A percentile compares a stretch with the other conserved stretches of the same genome.
Conservation (phyloP, 2,113 vertebrate species). For the Noctilio leporinus region DNA sequence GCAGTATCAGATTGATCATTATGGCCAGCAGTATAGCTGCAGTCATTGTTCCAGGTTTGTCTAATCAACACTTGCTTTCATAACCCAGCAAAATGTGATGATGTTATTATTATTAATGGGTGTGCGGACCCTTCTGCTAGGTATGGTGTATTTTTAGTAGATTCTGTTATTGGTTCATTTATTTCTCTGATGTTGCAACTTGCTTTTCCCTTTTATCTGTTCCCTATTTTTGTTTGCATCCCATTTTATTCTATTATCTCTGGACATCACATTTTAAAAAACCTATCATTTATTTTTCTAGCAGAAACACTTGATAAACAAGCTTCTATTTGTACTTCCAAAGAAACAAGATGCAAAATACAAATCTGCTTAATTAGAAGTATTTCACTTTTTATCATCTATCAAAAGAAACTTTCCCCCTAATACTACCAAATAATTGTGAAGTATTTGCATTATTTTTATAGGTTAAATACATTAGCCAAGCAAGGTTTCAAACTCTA, state of each 20-base stretch:
- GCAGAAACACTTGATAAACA: neutral
- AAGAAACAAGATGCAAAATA: neutral
- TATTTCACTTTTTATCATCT: neutral
- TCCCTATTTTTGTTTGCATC: neutral
- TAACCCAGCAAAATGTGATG: neutral
- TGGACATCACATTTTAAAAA: neutral
- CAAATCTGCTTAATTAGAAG: neutral
- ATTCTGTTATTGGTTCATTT: neutral
- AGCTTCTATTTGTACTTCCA: neutral
- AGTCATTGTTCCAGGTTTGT: neutral
- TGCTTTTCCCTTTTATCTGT: neutral
- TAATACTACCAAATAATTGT: neutral
- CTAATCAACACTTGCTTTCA: neutral
- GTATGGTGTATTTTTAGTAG: neutral
- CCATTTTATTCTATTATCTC: neutral
- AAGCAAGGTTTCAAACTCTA: neutral
- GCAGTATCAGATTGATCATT: neutral
- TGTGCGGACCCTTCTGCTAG: neutral
- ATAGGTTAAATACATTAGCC: neutral
- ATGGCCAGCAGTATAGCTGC: neutral
- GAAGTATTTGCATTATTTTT: neutral
- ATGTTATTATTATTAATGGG: neutral
- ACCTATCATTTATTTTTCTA: neutral
- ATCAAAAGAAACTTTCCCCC: neutral
- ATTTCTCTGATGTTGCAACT: slow-evolving; percentile 3